These are phyloP conservation scores for Toxotes chatareus DNA, from an alignment of 2,113 vertebrate genomes.

Conservation along the genomic window DNA sequence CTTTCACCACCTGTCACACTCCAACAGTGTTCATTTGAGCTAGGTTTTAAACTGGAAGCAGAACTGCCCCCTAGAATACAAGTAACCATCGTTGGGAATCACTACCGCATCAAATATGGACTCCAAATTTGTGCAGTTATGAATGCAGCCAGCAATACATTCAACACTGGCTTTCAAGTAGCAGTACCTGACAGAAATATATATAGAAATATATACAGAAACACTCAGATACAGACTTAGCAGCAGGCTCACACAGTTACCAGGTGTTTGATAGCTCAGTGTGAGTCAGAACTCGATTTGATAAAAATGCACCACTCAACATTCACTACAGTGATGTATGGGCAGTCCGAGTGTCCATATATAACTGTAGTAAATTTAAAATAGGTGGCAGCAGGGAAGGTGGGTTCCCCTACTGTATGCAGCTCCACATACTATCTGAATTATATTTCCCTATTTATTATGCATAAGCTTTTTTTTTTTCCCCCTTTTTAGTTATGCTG, in stretches of 20 bases:
- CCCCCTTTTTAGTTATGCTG: neutral
- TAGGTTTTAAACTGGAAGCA: neutral
- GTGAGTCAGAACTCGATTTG: slow-evolving; percentile 34
- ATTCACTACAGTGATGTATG: slow-evolving; percentile 48
- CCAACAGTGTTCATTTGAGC: neutral
- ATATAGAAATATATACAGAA: neutral
- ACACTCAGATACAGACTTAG: neutral
- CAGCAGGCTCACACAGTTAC: neutral
- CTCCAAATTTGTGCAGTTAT: neutral
- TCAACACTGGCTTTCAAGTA: neutral
- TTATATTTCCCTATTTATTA: slow-evolving; percentile 63
- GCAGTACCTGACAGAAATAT: neutral
- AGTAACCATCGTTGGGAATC: neutral
- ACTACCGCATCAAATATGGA: neutral
- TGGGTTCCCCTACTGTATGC: slow-evolving; percentile 19
- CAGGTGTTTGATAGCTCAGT: slow-evolving; percentile 38
- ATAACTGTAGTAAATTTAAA: slow-evolving; percentile 56
- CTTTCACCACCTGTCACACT: too few relatives aligned
- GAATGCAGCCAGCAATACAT: neutral
- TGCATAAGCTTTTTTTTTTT: slow-evolving; percentile 49
- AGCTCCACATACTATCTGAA: slow-evolving; percentile 30
- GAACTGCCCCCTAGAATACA: too few relatives aligned
- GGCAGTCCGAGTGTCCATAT: slow-evolving; percentile 50
- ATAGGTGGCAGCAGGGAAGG: slow-evolving; percentile 36
- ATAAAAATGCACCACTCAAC: slow-evolving; percentile 24